Evolutionary conservation across 2,888 invertebrate species (phyloP).

Genomic region (Drosophila macrothrix): DNA sequence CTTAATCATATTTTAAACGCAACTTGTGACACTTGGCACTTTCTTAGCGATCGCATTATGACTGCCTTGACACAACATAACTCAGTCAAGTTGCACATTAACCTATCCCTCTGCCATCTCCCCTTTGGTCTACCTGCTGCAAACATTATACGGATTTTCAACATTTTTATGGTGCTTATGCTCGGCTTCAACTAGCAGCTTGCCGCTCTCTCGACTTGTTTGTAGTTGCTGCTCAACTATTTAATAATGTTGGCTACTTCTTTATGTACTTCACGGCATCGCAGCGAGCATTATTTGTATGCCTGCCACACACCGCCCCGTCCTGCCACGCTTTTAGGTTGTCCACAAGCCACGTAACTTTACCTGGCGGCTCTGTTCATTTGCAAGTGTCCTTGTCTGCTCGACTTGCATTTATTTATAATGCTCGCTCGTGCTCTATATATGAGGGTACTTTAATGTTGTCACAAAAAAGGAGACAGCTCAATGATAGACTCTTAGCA

Average conservation of each 20-base stretch:
- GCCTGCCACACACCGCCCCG: constrained; percentile 8
- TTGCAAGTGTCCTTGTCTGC: constrained; percentile 66
- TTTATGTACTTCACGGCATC: constrained; percentile 52
- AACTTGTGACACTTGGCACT: constrained; percentile 63
- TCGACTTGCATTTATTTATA: constrained; percentile 41
- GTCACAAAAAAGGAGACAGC: too few relatives aligned
- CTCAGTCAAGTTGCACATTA: constrained; percentile 65
- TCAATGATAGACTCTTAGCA: background rate
- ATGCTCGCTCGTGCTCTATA: constrained; percentile 7
- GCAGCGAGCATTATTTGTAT: constrained; percentile 50
- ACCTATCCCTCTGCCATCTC: constrained; percentile 3
- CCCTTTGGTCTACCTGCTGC: constrained; percentile 1
- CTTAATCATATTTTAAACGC: constrained; percentile 36
- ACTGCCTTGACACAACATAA: constrained; percentile 58
- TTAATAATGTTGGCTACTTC: constrained; percentile 73
- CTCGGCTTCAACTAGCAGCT: constrained; percentile 8
- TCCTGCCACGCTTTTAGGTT: background rate
- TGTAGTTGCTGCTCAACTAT: constrained; percentile 71
- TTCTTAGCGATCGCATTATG: constrained; percentile 63
- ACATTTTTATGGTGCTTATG: constrained; percentile 62
- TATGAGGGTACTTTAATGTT: background rate
- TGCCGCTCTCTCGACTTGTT: constrained; percentile 47
- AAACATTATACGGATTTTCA: constrained; percentile 46
- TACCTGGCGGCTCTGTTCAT: constrained; percentile 59
- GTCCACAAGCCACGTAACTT: constrained; percentile 30